phyloP scores from a whole-genome alignment of 2,113 vertebrate species.

The Sebastes fasciatus region DNA sequence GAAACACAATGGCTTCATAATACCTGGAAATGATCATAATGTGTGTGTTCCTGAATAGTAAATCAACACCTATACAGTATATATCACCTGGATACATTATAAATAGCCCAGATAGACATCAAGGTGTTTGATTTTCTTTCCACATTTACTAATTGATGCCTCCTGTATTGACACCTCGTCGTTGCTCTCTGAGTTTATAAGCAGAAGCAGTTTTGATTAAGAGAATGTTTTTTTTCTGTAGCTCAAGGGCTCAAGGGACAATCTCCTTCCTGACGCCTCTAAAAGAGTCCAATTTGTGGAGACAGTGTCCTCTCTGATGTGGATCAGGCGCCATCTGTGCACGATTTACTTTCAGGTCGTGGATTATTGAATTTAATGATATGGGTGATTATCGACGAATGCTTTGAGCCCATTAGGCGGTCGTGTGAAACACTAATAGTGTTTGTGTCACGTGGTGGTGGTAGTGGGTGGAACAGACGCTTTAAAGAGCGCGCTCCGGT shows the following conservation, averaged over 20 bases:
- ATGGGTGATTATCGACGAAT: conserved; percentile 80
- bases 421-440: conserved; percentile 79
- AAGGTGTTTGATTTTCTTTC: neutral
- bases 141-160: neutral
- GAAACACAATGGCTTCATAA: neutral
- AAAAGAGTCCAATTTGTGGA: conserved; percentile 53
- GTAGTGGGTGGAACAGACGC: conserved; percentile 57
- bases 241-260: conserved; percentile 4
- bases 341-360: conserved; percentile 70
- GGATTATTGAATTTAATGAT: conserved; percentile 83
- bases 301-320: conserved; percentile 52
- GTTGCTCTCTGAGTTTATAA: neutral
- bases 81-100: neutral
- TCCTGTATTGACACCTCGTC: neutral
- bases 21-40: neutral
- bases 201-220: conserved; percentile 11
- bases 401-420: conserved; percentile 79
- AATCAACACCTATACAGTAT: neutral
- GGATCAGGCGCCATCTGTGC: conserved; percentile 85
- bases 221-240: conserved; percentile 32
- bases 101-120: neutral
- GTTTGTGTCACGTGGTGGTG: conserved; percentile 81
- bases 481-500: conserved; percentile 76
- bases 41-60: neutral
- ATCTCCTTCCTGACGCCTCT: neutral